Base-by-base conservation (phyloP, 2,888 invertebrate genomes). In the Apamea epomidion region DNA sequence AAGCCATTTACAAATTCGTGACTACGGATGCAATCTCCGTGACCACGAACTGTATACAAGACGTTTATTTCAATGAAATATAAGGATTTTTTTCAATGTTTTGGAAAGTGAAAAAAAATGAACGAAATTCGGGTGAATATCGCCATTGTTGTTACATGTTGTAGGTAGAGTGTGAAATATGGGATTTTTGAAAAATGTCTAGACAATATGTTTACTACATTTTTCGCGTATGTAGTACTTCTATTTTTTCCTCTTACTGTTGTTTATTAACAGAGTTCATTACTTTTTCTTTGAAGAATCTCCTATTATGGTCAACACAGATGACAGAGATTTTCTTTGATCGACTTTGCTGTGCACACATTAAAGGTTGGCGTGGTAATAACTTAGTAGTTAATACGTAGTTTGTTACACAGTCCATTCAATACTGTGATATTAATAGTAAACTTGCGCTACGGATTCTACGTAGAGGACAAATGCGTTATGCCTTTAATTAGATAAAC, bases 1-100 rank as follows among this genome's bases (percentile, higher is more conserved):
- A 2, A 60, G 80, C 65, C 14, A 51, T 78, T 71, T 45, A 62
- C 58, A 8, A 67, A 32, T n/a, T 81, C 85, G 87, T 85, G 85
- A 85, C 77, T 25, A 32, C 48, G 18, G 70, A 81, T 76, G 32
- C 45, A 62, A 82, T 81, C 76, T 77, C 54, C 80, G 73, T 77
- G 80, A 71, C 58, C 81, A 86, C 84, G 76, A 79, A 29, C 37
- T 32, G 68, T 45, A 14, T 77, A 75, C 65, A 75, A 64, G 54
- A 42, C 71, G 14, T 85, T 73, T 78, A 81, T 76, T 86, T 60
- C 73, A 81, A 60, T 29, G 37, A 77, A 78, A 60, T 60, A 10
- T 14, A 70, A 29, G 12, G 0, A 0, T 18, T 64, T 62, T 21
- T 72, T 78, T 64, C 8, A 70, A 60, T 37, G 2, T 67, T 45